Evolutionary conservation across 2,888 invertebrate species (phyloP).

Genomic region (Eupithecia subfuscata): DNA sequence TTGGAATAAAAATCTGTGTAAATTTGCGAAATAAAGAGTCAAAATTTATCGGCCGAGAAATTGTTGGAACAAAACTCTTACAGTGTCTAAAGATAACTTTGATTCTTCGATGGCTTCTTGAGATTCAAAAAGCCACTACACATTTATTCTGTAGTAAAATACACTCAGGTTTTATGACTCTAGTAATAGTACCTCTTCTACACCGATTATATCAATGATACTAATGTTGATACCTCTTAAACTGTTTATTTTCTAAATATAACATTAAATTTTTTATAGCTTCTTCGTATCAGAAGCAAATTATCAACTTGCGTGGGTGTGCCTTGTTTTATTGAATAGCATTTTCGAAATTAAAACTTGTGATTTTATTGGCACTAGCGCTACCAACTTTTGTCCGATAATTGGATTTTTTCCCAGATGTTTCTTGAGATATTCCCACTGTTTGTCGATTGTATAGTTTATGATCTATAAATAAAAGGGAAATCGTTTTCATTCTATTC

Average conservation of each 20-base stretch:
- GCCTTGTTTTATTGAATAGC: conserved; percentile 15
- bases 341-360: conserved; percentile 11
- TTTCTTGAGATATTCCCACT: background rate
- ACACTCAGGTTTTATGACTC: background rate
- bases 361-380: conserved; percentile 9
- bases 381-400: conserved; percentile 9
- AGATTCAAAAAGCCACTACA: background rate
- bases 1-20: background rate
- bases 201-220: conserved; percentile 17
- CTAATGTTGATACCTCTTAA: conserved; percentile 21
- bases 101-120: background rate
- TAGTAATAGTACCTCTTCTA: conserved; percentile 11
- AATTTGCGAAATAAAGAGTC: background rate
- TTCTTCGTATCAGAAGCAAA: conserved; percentile 34
- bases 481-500: background rate
- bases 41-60: background rate
- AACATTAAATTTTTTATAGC: conserved; percentile 32
- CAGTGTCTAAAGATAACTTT: background rate
- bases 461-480: background rate
- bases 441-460: background rate
- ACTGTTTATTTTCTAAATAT: conserved; percentile 11
- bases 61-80: background rate
- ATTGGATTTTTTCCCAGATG: conserved; percentile 10
- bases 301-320: conserved; percentile 15
- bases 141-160: conserved; percentile 12